phyloP scores from a whole-genome alignment of 2,888 invertebrate species.

The Agonopterix heracliana region DNA sequence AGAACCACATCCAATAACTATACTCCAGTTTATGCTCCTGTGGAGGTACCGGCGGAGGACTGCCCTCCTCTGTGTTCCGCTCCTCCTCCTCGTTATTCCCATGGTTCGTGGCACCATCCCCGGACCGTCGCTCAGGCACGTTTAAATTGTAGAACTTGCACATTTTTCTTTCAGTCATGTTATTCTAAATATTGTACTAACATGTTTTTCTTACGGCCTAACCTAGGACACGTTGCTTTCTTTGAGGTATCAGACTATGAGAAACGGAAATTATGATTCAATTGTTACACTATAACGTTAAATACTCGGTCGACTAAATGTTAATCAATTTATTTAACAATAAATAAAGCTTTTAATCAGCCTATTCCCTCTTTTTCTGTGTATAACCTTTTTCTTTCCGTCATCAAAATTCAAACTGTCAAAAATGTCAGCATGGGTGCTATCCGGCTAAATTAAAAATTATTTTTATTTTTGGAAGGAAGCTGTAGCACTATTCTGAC shows the following conservation, averaged over 20 bases:
- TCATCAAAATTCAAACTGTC: slow-evolving; percentile 74
- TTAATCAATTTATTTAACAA: slow-evolving; percentile 36
- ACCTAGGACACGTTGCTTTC: slow-evolving; percentile 71
- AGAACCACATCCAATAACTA: slow-evolving; percentile 95
- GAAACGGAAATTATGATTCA: slow-evolving; percentile 36
- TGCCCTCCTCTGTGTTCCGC: slow-evolving; percentile 47
- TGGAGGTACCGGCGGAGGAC: slow-evolving; percentile 78
- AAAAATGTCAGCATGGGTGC: slow-evolving; percentile 57
- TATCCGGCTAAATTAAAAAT: neutral
- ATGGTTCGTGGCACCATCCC: slow-evolving; percentile 51
- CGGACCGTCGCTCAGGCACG: slow-evolving; percentile 70
- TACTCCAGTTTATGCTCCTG: slow-evolving; percentile 95
- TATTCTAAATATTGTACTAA: slow-evolving; percentile 63
- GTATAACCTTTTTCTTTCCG: slow-evolving; percentile 74
- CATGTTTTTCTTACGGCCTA: slow-evolving; percentile 74
- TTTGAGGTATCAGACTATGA: slow-evolving; percentile 42
- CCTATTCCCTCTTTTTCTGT: slow-evolving; percentile 70
- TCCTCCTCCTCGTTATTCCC: slow-evolving; percentile 56
- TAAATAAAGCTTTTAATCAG: slow-evolving; percentile 47
- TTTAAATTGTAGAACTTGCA: slow-evolving; percentile 76
- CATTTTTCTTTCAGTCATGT: slow-evolving; percentile 76
- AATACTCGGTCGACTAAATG: slow-evolving; percentile 31
- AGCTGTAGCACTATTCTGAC: too few species aligned
- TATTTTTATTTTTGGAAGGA: too few species aligned
- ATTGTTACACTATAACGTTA: slow-evolving; percentile 35